phyloP scores from a whole-genome alignment of 1,140 invertebrate genomes.

The Dinothrombium tinctorium region DNA sequence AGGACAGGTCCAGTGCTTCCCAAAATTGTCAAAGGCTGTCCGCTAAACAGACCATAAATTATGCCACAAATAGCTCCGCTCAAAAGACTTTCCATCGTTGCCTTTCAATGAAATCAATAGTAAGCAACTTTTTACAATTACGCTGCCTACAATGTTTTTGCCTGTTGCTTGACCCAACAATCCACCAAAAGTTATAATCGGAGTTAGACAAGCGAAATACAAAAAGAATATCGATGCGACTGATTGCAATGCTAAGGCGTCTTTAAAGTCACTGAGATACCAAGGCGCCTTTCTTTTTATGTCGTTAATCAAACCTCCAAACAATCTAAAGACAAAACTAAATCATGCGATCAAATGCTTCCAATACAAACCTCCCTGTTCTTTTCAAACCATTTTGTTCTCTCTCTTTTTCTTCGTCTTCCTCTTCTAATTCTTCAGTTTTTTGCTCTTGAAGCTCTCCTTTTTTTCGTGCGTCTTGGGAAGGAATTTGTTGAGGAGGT shows the following conservation, averaged over 20 bases:
- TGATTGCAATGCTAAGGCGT: constrained; percentile 75
- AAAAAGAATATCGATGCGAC: constrained; percentile 84
- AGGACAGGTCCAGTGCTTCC: constrained; percentile 93
- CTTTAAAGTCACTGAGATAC: constrained; percentile 36
- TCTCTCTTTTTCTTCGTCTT: constrained; percentile 39
- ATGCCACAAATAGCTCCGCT: constrained; percentile 87
- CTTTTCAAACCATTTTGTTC: constrained; percentile 63
- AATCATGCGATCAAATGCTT: too few species aligned
- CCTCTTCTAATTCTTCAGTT: constrained; percentile 62
- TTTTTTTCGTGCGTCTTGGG: constrained; percentile 35
- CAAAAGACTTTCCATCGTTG: constrained; percentile 88
- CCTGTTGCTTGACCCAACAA: constrained; percentile 79
- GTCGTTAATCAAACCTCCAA: constrained; percentile 81
- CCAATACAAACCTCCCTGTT: constrained; percentile 35
- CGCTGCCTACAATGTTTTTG: constrained; percentile 48
- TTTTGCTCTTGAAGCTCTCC: constrained; percentile 37
- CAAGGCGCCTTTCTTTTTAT: constrained; percentile 72
- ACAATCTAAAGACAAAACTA: constrained; percentile 30
- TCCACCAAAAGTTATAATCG: constrained; percentile 90
- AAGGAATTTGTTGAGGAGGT: constrained; percentile 80
- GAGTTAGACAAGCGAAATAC: constrained; percentile 92
- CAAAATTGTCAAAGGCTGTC: constrained; percentile 88
- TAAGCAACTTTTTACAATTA: not conserved
- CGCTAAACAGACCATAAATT: constrained; percentile 85
- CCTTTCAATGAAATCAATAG: constrained; percentile 23